Base-by-base conservation (phyloP, 2,113 vertebrate species). In the Myiopsitta monachus region DNA sequence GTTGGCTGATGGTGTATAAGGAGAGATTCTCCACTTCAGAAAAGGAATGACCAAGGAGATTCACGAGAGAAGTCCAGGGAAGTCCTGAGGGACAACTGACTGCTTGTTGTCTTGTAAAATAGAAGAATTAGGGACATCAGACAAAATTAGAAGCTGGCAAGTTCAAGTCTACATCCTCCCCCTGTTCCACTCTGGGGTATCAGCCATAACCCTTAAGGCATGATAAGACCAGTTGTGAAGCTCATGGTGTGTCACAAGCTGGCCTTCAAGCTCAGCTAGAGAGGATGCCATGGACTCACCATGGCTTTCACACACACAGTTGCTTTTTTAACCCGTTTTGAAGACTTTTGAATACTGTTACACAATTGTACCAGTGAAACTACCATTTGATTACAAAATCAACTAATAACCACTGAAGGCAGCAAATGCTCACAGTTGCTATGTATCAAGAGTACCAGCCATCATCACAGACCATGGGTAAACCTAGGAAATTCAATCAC, bases 141-240 rank as follows among this genome's bases (percentile, higher is more conserved):
- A 23, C 7, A 33, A 47, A 93, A 21, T 18, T 12, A 78, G 62
- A n/a, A 87, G 21, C 19, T 93, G 55, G 9, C n/a, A 88, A 22
- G 38, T 82, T 85, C 51, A 67, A 66, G 76, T 54, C 18, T 52
- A 13, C 23, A 62, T 44, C 24, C 5, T 87, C 47, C 62, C 21
- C 6, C 17, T 39, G 66, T 31, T 61, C 41, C 0, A 1, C 23
- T 72, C 22, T n/a, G 31, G 41, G 14, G 3, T 62, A 21, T 69
- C 64, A 87, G 33, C 52, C 39, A 17, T 14, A 44, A 3, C 28
- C 24, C 41, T 38, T 1, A 1, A 38, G 59, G 27, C 1, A 0
- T 12, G 28, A 16, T 5, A 24, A 7, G 7, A 49, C 14, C 62
- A 70, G 23, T 39, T 7, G 4, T 38, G 46, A 87, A 49, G 68